Evolutionary conservation across 2,113 vertebrate genomes (phyloP).

Genomic region (Aphelocoma coerulescens): DNA sequence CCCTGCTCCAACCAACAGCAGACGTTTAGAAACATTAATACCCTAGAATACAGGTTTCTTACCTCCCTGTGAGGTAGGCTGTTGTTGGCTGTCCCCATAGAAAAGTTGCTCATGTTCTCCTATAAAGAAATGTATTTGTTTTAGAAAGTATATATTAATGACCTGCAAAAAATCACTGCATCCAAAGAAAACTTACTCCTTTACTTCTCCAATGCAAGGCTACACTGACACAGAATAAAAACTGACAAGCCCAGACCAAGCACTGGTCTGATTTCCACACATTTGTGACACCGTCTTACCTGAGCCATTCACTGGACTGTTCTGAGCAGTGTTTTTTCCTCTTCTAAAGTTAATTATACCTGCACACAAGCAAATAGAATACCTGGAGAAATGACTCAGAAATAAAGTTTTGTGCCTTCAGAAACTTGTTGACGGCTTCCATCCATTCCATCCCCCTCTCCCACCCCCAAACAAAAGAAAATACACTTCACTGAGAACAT

Average conservation of each 20-base stretch:
- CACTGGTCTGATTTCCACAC: neutral
- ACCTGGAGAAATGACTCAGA: neutral
- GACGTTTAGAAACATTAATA: neutral
- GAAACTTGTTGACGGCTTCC: neutral
- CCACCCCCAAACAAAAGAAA: neutral
- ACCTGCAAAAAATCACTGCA: neutral
- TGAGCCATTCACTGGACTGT: neutral
- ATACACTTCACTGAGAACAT: neutral
- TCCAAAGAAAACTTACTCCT: neutral
- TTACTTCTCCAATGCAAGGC: neutral
- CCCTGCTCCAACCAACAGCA: neutral
- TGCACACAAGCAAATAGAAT: neutral
- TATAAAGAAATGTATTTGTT: neutral
- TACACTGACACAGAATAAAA: neutral
- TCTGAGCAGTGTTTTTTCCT: accelerated
- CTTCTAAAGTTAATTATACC: accelerated
- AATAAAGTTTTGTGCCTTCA: neutral
- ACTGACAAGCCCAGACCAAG: neutral
- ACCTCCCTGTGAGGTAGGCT: neutral
- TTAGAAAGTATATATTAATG: neutral
- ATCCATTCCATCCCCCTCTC: neutral
- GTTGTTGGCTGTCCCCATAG: accelerated
- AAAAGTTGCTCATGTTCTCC: neutral
- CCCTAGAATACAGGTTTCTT: neutral
- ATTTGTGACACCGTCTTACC: neutral